These are phyloP conservation scores for Hymenopus coronatus DNA, from an alignment of 2,888 invertebrate species.

Conservation along the genomic window DNA sequence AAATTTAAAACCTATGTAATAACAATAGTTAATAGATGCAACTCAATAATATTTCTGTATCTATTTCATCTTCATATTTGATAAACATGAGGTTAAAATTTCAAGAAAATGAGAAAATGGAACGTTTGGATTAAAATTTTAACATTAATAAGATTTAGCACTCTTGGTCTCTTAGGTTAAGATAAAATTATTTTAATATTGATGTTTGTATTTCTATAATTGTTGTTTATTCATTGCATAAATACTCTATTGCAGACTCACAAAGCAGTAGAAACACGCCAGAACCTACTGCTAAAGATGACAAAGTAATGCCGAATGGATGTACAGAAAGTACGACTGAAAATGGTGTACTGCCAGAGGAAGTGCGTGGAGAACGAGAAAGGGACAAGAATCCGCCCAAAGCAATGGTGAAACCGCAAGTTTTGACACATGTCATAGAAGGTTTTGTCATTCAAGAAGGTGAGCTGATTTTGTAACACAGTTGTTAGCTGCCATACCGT, in stretches of 20 bases:
- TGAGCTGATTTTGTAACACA: constrained; percentile 39
- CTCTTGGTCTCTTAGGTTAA: too few species aligned
- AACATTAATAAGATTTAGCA: too few species aligned
- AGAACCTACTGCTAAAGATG: constrained; percentile 12
- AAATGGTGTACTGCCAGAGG: constrained; percentile 45
- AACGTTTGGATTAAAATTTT: too few species aligned
- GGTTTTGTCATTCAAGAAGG: constrained; percentile 96
- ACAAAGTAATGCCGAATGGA: constrained; percentile 24
- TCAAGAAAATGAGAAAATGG: too few species aligned
- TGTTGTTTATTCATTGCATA: background rate
- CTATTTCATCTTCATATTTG: too few species aligned
- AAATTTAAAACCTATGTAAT: too few species aligned
- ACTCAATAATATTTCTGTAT: too few species aligned
- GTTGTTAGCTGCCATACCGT: background rate
- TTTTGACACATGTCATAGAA: constrained; percentile 93
- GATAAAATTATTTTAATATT: too few species aligned
- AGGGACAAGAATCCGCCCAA: constrained; percentile 60
- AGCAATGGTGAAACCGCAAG: constrained; percentile 93
- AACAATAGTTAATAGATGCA: too few species aligned
- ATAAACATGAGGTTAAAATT: too few species aligned
- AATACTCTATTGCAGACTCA: background rate
- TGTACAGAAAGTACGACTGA: background rate
- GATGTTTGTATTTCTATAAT: background rate
- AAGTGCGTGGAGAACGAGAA: constrained; percentile 43
- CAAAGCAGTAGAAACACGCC: background rate